These are phyloP conservation scores for Salarias fasciatus DNA, from an alignment of 2,797 vertebrate genomes.

Conservation along the genomic window DNA sequence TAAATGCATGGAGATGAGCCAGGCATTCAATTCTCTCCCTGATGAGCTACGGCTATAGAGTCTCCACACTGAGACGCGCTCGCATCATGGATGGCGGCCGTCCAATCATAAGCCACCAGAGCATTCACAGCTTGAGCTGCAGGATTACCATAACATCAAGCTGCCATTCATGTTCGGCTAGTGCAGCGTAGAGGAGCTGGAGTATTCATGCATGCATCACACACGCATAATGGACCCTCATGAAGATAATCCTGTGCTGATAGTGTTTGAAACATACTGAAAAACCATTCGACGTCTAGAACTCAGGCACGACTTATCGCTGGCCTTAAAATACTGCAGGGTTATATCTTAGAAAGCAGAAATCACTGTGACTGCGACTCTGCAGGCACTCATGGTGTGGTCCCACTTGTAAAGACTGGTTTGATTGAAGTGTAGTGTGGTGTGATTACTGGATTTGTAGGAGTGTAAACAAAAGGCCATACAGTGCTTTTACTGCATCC, in stretches of 20 bases:
- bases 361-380: too few relatives aligned
- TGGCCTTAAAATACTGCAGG: too few relatives aligned
- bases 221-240: conserved; percentile 3
- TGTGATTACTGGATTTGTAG: too few relatives aligned
- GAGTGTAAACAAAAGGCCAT: too few relatives aligned
- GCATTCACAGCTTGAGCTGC: conserved; percentile 30
- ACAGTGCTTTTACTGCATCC: too few relatives aligned
- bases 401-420: too few relatives aligned
- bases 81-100: conserved; percentile 37
- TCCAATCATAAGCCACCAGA: conserved; percentile 51
- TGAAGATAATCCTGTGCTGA: conserved; percentile 32
- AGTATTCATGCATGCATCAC: conserved; percentile 1
- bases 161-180: conserved; percentile 34
- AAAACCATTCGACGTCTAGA: conserved; percentile 17
- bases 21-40: conserved; percentile 14
- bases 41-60: conserved; percentile 15
- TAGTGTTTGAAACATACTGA: conserved; percentile 4
- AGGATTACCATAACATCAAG: conserved; percentile 49
- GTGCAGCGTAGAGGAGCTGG: conserved; percentile 15
- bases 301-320: conserved; percentile 1
- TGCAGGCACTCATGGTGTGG: too few relatives aligned
- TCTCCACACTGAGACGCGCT: conserved; percentile 29
- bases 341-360: too few relatives aligned
- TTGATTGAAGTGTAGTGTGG: too few relatives aligned
- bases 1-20: conserved; percentile 9